phyloP scores from a whole-genome alignment of 2,113 vertebrate species.

The Perognathus longimembris region DNA sequence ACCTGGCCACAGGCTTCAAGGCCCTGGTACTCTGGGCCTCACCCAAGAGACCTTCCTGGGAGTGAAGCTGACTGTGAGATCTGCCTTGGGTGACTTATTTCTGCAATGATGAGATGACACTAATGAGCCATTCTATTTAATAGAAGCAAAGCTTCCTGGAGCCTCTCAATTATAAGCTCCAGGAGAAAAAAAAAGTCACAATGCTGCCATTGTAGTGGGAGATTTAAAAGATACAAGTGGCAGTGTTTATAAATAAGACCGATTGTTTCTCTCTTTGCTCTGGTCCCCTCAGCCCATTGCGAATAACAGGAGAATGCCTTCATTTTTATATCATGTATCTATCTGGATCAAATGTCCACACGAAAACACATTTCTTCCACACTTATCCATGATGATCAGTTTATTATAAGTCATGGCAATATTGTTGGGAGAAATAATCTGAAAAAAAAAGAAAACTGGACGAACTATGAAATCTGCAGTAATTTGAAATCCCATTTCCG shows the following conservation, averaged over 20 bases:
- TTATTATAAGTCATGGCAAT: constrained; percentile 59
- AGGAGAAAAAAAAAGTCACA: not conserved
- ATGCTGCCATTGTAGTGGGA: not conserved
- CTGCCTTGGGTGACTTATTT: not conserved
- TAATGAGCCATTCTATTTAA: constrained; percentile 7
- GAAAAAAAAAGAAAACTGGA: constrained; percentile 49
- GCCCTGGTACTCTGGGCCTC: not conserved
- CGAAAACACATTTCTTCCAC: not conserved
- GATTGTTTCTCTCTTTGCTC: not conserved
- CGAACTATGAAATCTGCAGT: constrained; percentile 66
- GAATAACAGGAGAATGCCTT: constrained; percentile 31
- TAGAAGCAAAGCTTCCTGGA: not conserved
- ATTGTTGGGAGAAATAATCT: constrained; percentile 52
- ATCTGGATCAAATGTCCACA: constrained; percentile 33
- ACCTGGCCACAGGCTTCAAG: not conserved
- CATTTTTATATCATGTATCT: not conserved
- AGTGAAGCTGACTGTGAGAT: not conserved
- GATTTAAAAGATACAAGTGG: constrained; percentile 49
- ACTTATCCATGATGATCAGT: constrained; percentile 30
- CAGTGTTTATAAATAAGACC: constrained; percentile 8
- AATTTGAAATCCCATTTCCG: constrained; percentile 76
- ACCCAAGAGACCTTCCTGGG: not conserved
- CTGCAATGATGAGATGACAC: not conserved
- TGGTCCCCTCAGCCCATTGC: not conserved
- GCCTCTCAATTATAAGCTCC: not conserved